Evolutionary conservation across 64 coral and sea anemone genomes (phyloP).

Genomic region (Trachythela sp.): DNA sequence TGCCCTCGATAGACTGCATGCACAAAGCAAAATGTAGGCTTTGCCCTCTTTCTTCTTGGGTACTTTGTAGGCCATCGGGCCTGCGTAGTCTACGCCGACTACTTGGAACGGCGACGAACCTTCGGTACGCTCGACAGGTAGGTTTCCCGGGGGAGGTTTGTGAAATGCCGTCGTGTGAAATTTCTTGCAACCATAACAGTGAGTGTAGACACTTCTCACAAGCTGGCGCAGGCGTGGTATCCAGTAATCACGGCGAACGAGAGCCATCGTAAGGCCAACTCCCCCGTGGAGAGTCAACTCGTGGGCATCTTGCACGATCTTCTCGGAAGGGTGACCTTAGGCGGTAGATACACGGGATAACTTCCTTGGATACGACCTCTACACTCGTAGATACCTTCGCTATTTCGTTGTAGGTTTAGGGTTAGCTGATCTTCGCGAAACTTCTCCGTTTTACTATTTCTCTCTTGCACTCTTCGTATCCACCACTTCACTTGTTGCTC

Average conservation of each 20-base stretch:
- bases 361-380: conserved; percentile 31
- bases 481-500: conserved; percentile 11
- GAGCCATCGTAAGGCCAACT: conserved; percentile 17
- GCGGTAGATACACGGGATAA: conserved; percentile 41
- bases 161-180: too few relatives aligned
- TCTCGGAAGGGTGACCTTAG: background rate
- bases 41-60: too few relatives aligned
- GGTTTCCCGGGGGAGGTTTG: too few relatives aligned
- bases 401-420: background rate
- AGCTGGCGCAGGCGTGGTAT: conserved; percentile 29
- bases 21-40: too few relatives aligned
- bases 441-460: background rate
- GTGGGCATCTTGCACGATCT: conserved; percentile 23
- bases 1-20: too few relatives aligned
- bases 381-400: conserved; percentile 2
- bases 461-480: background rate
- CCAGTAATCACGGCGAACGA: conserved; percentile 27
- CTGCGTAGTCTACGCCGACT: too few relatives aligned
- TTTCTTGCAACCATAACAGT: too few relatives aligned
- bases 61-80: too few relatives aligned
- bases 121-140: too few relatives aligned
- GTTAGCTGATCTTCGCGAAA: background rate
- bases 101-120: too few relatives aligned
- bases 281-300: conserved; percentile 34
- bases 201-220: too few relatives aligned